Base-by-base conservation (phyloP, 2,797 vertebrate genomes). In the Rhinogobio ventralis region DNA sequence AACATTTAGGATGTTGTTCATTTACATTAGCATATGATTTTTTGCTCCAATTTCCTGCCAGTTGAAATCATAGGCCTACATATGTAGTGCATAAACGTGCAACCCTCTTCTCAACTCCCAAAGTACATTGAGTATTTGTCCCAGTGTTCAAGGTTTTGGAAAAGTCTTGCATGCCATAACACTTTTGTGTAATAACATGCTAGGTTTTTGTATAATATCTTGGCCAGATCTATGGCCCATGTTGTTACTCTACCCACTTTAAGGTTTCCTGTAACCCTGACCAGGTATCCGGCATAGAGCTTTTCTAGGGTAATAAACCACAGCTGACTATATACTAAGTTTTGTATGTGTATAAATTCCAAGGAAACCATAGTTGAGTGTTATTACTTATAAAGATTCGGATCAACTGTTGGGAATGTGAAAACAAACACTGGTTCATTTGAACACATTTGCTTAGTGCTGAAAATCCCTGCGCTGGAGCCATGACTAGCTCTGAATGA, bases 381-480 rank as follows among this genome's bases (percentile, higher is more conserved):
- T 19, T 53, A 30, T 79, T 79, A 67, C 17, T 67, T 6, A 51
- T 28, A 46, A 51, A 67, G 45, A 79, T 33, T 79, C 0, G 1
- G 45, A 51, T 67, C 19, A 79, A 14, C 62, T 67, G 28, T 45
- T 79, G 62, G 20, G 28, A 51, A 67, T 15, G 28, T 46, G 51
- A 64, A 67, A 80, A 69, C 15, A 80, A 80, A 55, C 20, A 69
- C 20, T 79, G 62, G 28, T 67, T 67, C 62, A 49, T 25, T 28
- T 79, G 39, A 66, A 30, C 60, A 51, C 45, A 67, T 79, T 51
- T 79, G 28, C 42, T 67, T 51, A 68, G 9, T 23, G 30, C 23
- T 68, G 45, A 53, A 39, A 10, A n/a, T 68, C 11, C 60, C n/a
- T n/a, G n/a, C n/a, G n/a, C n/a, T n/a, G n/a, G n/a, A n/a, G n/a